Percentiles rank a stretch among this genome's conserved stretches.
Conservation (phyloP, 2,888 invertebrate genomes). For the Tortrix viridana region DNA sequence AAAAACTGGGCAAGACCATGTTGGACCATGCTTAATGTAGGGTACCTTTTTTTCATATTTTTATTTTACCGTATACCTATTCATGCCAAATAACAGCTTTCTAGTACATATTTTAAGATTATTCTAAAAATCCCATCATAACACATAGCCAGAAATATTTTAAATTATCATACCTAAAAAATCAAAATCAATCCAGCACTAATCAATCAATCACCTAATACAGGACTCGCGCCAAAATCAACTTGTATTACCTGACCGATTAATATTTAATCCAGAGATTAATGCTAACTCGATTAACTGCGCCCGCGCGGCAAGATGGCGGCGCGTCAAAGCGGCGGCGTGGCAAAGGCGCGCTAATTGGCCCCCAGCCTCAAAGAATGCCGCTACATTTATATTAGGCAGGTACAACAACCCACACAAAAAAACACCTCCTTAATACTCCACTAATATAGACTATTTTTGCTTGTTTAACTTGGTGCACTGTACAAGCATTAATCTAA, state of each 20-base stretch:
- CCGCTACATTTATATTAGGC: conserved; percentile 79
- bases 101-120: too few relatives aligned
- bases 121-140: too few relatives aligned
- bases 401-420: conserved; percentile 18
- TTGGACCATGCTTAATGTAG: too few relatives aligned
- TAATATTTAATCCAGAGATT: conserved; percentile 35
- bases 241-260: conserved; percentile 16
- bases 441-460: neutral
- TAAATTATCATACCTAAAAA: too few relatives aligned
- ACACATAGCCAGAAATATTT: too few relatives aligned
- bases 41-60: too few relatives aligned
- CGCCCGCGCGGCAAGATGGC: conserved; percentile 45
- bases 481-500: neutral
- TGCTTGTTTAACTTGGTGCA: neutral
- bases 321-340: conserved; percentile 81
- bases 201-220: neutral
- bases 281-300: conserved; percentile 34
- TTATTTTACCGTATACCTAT: too few relatives aligned
- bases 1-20: too few relatives aligned
- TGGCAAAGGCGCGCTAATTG: conserved; percentile 69
- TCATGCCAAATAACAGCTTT: too few relatives aligned
- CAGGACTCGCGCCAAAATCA: neutral
- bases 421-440: conserved; percentile 9
- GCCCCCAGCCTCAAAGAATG: conserved; percentile 78
- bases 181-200: neutral